Evolutionary conservation across 2,888 invertebrate genomes (phyloP).

Genomic region (Microplitis manilae): DNA sequence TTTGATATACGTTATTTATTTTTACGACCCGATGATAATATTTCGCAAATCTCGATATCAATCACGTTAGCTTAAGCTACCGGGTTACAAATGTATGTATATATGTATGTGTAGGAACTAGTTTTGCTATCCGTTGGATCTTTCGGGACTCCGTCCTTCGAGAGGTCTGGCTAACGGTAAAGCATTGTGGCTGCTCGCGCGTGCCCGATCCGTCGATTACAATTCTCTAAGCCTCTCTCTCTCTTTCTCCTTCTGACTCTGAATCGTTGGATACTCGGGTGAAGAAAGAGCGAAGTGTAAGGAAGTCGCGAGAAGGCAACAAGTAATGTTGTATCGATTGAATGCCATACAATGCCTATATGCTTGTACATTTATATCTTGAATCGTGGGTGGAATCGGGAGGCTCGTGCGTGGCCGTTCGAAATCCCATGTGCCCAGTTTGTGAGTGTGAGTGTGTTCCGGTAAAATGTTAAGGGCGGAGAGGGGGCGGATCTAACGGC

Average conservation of each 20-base stretch:
- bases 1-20: not conserved
- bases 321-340: slow-evolving; percentile 30
- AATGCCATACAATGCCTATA: slow-evolving; percentile 9
- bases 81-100: slow-evolving; percentile 30
- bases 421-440: slow-evolving; percentile 27
- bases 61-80: slow-evolving; percentile 21
- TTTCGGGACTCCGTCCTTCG: slow-evolving; percentile 46
- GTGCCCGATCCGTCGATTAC: slow-evolving; percentile 40
- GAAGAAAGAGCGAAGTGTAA: slow-evolving; percentile 12
- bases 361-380: not conserved
- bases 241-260: not conserved
- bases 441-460: slow-evolving; percentile 16
- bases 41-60: not conserved
- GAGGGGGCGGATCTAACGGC: slow-evolving; percentile 40
- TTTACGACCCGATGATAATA: slow-evolving; percentile 29
- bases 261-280: not conserved
- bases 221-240: slow-evolving; percentile 16
- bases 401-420: slow-evolving; percentile 41
- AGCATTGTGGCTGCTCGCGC: slow-evolving; percentile 43
- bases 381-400: slow-evolving; percentile 38
- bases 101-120: slow-evolving; percentile 51
- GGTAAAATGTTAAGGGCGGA: slow-evolving; percentile 26
- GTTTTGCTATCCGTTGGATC: slow-evolving; percentile 60
- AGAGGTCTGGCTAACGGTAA: slow-evolving; percentile 40
- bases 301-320: slow-evolving; percentile 22